Evolutionary conservation across 2,888 invertebrate genomes (phyloP).

Genomic region (Archips xylosteana): DNA sequence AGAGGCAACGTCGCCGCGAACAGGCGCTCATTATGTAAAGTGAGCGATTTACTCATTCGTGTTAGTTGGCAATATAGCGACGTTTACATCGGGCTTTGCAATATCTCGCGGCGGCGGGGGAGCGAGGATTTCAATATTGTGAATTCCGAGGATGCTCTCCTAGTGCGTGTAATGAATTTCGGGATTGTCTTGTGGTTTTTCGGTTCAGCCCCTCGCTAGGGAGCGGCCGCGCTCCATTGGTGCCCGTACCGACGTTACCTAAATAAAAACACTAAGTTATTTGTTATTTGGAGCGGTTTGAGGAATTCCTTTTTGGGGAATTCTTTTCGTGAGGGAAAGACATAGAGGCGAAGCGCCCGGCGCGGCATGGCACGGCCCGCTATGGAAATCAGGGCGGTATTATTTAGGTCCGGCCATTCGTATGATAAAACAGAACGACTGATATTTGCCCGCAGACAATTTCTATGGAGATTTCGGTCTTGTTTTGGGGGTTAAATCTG

Average conservation of each 20-base stretch:
- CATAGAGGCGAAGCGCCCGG: slow-evolving; percentile 58
- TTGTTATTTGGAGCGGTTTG: slow-evolving; percentile 48
- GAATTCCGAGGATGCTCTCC: slow-evolving; percentile 81
- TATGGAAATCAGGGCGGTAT: slow-evolving; percentile 78
- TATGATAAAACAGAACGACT: slow-evolving; percentile 81
- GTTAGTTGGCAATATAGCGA: slow-evolving; percentile 66
- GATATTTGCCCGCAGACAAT: slow-evolving; percentile 81
- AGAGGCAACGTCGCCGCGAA: neutral
- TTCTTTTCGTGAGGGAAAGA: slow-evolving; percentile 63
- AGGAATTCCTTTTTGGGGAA: slow-evolving; percentile 52
- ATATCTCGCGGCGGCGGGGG: slow-evolving; percentile 59
- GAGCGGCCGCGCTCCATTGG: slow-evolving; percentile 65
- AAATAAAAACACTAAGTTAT: slow-evolving; percentile 51
- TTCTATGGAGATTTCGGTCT: slow-evolving; percentile 83
- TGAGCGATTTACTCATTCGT: slow-evolving; percentile 70
- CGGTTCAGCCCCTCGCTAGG: slow-evolving; percentile 67
- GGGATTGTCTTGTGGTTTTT: slow-evolving; percentile 83
- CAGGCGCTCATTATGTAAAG: slow-evolving; percentile 53
- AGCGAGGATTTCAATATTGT: slow-evolving; percentile 81
- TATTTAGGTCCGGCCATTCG: slow-evolving; percentile 82
- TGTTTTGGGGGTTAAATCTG: slow-evolving; percentile 81
- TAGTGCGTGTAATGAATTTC: slow-evolving; percentile 82
- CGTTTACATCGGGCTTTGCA: slow-evolving; percentile 62
- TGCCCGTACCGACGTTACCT: slow-evolving; percentile 50
- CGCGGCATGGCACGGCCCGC: slow-evolving; percentile 65